These are phyloP conservation scores for Ametastegia equiseti DNA, from an alignment of 2,888 invertebrate species.

Conservation along the genomic window DNA sequence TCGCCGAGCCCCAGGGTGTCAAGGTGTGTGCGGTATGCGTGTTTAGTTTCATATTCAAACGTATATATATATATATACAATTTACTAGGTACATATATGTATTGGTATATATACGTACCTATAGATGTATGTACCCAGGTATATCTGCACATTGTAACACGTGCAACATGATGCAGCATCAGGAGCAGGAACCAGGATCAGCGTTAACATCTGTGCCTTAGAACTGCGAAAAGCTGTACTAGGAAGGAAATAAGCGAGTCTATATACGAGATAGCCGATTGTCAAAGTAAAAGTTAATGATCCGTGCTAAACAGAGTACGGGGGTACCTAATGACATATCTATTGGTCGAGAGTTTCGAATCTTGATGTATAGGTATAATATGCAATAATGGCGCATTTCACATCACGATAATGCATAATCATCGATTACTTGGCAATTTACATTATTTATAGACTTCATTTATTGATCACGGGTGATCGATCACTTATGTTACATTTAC, in stretches of 20 bases:
- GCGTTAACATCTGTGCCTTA: not conserved
- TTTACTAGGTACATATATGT: not conserved
- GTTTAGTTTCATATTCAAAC: not conserved
- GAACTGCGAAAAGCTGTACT: not conserved
- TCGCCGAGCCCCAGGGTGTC: not conserved
- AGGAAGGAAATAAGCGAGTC: constrained; percentile 8
- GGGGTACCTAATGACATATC: not conserved
- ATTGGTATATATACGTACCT: too few species aligned
- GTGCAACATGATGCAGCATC: not conserved
- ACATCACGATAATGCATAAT: too few species aligned
- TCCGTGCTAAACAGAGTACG: not conserved
- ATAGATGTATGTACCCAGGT: not conserved
- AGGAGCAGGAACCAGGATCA: not conserved
- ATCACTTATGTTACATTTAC: too few species aligned
- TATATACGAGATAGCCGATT: not conserved
- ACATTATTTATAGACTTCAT: too few species aligned
- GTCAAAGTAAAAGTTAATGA: constrained; percentile 1
- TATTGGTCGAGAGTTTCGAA: not conserved
- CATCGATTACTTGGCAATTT: too few species aligned
- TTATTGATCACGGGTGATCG: too few species aligned
- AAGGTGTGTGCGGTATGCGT: not conserved
- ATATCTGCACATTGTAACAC: not conserved
- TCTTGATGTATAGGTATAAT: not conserved
- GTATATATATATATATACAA: not conserved
- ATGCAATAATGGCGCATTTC: too few species aligned